These are phyloP conservation scores for Aelia acuminata DNA, from an alignment of 2,888 invertebrate species.

Conservation along the genomic window DNA sequence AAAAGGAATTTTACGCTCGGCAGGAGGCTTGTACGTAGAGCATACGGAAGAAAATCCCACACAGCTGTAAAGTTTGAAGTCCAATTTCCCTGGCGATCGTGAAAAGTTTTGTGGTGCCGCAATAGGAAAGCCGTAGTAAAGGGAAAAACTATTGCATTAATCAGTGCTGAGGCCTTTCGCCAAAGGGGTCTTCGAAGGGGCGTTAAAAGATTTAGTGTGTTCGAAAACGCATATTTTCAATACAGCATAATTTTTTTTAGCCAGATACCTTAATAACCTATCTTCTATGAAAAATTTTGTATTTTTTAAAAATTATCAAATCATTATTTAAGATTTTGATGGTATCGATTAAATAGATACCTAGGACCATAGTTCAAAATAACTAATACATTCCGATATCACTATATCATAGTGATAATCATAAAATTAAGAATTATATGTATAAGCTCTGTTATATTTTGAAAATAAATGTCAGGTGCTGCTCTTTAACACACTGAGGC, in stretches of 20 bases:
- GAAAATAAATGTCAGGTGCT: too few species aligned
- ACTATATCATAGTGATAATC: too few species aligned
- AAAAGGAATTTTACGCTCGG: slow-evolving; percentile 13
- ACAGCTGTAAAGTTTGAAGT: neutral
- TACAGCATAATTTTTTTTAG: neutral
- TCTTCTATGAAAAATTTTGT: too few species aligned
- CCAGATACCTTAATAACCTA: too few species aligned
- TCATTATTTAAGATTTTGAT: too few species aligned
- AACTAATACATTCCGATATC: too few species aligned
- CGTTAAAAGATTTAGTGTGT: neutral
- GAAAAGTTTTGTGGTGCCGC: slow-evolving; percentile 26
- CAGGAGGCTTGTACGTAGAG: neutral
- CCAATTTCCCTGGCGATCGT: slow-evolving; percentile 29
- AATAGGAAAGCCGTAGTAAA: neutral
- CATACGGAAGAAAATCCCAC: slow-evolving; percentile 20
- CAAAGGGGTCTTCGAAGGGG: neutral
- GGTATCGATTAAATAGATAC: too few species aligned
- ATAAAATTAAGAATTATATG: too few species aligned
- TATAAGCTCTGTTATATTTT: too few species aligned
- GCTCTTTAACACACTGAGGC: too few species aligned
- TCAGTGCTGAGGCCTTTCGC: neutral
- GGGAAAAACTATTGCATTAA: slow-evolving; percentile 32
- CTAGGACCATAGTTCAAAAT: too few species aligned
- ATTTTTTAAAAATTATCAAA: too few species aligned
- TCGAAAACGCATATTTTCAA: neutral